Evolutionary conservation across 37 sponge, comb jelly and placozoan species (phyloP).

Genomic region (Ianthella basta): DNA sequence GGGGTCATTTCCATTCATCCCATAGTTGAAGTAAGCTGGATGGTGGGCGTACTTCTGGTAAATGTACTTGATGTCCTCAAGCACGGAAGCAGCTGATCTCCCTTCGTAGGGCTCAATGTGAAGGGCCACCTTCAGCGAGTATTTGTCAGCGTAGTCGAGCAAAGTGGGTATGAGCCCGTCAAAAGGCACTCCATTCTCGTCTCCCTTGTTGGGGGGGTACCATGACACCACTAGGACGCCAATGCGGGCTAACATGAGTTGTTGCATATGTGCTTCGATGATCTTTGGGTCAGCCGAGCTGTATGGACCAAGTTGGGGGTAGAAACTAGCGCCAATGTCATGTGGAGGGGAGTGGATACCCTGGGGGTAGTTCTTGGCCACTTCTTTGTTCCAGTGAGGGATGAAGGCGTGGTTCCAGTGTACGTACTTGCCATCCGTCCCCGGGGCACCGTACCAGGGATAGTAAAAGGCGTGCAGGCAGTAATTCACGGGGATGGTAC

Average conservation of each 20-base stretch:
- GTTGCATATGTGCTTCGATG: constrained; percentile 76
- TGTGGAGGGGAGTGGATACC: constrained; percentile 80
- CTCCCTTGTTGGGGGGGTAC: constrained; percentile 71
- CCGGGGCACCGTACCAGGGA: constrained; percentile 77
- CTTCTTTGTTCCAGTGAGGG: constrained; percentile 75
- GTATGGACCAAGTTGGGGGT: constrained; percentile 82
- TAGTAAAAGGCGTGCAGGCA: constrained; percentile 86
- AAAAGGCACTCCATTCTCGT: constrained; percentile 67
- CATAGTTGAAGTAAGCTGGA: constrained; percentile 68
- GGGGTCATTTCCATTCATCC: background rate
- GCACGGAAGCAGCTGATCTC: constrained; percentile 48
- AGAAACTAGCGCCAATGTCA: constrained; percentile 88
- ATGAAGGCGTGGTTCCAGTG: constrained; percentile 92
- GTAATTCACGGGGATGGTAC: constrained; percentile 33
- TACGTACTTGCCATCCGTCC: constrained; percentile 66
- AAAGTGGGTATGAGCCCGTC: constrained; percentile 64
- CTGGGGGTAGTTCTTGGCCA: constrained; percentile 44
- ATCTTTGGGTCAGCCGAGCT: constrained; percentile 69
- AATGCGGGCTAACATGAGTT: constrained; percentile 60
- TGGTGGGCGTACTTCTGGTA: constrained; percentile 57
- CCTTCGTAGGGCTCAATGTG: constrained; percentile 85
- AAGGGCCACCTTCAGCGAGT: constrained; percentile 68
- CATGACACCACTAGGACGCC: constrained; percentile 84
- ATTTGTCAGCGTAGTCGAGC: constrained; percentile 59
- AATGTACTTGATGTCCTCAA: constrained; percentile 73